Evolutionary conservation across 2,888 invertebrate species (phyloP).

Genomic region (Heliconius ethilla): DNA sequence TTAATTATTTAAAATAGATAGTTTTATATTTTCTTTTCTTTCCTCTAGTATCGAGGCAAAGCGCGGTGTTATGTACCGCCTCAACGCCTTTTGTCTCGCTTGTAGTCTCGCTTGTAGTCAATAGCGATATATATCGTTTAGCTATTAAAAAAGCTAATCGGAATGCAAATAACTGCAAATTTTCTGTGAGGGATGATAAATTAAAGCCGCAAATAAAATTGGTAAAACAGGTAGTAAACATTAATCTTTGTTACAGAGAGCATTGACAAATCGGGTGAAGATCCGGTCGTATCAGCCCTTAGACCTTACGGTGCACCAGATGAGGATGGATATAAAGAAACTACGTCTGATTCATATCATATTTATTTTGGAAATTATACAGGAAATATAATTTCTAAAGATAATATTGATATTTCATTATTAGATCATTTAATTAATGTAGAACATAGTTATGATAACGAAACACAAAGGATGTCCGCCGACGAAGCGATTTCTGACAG

Average conservation of each 20-base stretch:
- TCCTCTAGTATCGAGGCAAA: too few relatives aligned
- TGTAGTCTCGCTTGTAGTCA: too few relatives aligned
- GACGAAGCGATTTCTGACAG: conserved; percentile 56
- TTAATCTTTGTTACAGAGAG: conserved; percentile 72
- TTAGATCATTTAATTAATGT: conserved; percentile 71
- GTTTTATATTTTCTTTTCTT: too few relatives aligned
- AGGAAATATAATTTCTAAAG: conserved; percentile 47
- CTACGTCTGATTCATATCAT: conserved; percentile 60
- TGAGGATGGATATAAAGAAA: conserved; percentile 62
- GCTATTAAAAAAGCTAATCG: too few relatives aligned
- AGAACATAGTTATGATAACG: conserved; percentile 74
- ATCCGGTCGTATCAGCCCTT: conserved; percentile 71
- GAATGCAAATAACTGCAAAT: not conserved
- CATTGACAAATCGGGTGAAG: conserved; percentile 76
- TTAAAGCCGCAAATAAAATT: conserved; percentile 30
- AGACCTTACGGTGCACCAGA: conserved; percentile 70
- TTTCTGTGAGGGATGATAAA: conserved; percentile 26
- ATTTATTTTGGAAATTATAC: conserved; percentile 70
- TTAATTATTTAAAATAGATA: too few relatives aligned
- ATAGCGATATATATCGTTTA: too few relatives aligned
- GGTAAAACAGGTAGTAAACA: conserved; percentile 32
- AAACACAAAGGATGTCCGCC: conserved; percentile 58
- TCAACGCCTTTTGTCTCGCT: too few relatives aligned
- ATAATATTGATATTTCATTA: conserved; percentile 51
- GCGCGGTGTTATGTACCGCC: too few relatives aligned